Evolutionary conservation across 37 sponge, comb jelly and placozoan species (phyloP).

Genomic region (Spongilla lacustris): DNA sequence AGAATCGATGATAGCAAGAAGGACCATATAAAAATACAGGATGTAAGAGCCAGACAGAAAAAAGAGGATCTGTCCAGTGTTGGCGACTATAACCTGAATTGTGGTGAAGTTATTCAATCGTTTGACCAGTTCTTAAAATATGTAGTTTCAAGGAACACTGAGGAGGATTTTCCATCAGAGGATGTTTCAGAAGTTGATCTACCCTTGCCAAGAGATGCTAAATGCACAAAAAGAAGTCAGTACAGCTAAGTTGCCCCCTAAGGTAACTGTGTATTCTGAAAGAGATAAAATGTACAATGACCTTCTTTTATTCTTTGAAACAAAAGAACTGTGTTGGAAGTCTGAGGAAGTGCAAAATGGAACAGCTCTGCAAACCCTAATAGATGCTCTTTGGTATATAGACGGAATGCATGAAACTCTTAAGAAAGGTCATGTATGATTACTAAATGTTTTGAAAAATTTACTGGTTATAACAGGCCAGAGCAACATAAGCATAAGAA

Average conservation of each 20-base stretch:
- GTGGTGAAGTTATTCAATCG: too few relatives aligned
- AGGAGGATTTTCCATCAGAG: too few relatives aligned
- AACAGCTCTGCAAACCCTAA: conserved; percentile 7
- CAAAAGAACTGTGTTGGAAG: conserved; percentile 7
- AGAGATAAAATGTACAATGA: conserved; percentile 24
- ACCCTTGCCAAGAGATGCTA: neutral
- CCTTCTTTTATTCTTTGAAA: conserved; percentile 2
- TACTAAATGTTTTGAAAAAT: conserved; percentile 4
- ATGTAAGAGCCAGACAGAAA: too few relatives aligned
- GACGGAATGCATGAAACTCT: conserved; percentile 30
- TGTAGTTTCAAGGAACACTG: too few relatives aligned
- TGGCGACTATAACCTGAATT: too few relatives aligned
- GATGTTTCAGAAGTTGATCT: too few relatives aligned
- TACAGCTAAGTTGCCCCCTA: neutral
- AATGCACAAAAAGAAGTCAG: neutral
- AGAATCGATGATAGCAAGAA: too few relatives aligned
- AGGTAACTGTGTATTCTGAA: neutral
- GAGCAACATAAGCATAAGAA: conserved; percentile 26
- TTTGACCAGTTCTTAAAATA: too few relatives aligned
- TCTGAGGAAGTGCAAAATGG: neutral
- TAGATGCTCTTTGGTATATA: conserved; percentile 18
- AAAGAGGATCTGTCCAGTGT: too few relatives aligned
- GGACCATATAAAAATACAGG: too few relatives aligned
- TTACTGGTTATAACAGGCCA: conserved; percentile 28
- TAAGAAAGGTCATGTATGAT: conserved; percentile 12